Evolutionary conservation across 1,140 invertebrate genomes (phyloP).

Genomic region (Ips typographus): DNA sequence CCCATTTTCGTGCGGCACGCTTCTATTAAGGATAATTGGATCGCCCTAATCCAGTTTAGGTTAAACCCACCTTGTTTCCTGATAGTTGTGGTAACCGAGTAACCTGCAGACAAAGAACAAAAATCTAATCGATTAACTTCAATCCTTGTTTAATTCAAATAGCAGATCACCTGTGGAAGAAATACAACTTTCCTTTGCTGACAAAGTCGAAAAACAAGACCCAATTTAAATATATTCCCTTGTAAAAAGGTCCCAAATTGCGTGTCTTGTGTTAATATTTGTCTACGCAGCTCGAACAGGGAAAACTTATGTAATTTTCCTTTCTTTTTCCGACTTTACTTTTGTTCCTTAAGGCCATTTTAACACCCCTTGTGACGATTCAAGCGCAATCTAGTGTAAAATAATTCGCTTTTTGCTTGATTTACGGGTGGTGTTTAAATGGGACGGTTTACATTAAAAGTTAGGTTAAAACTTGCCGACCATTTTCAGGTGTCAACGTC

Average conservation of each 20-base stretch:
- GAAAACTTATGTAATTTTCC: slow-evolving; percentile 34
- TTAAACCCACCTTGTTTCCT: slow-evolving; percentile 21
- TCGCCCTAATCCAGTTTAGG: slow-evolving; percentile 24
- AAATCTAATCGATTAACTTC: background rate
- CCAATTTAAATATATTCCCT: slow-evolving; percentile 33
- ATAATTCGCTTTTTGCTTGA: slow-evolving; percentile 16
- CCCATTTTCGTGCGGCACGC: slow-evolving; percentile 22
- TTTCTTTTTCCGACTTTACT: slow-evolving; percentile 26
- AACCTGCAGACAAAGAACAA: background rate
- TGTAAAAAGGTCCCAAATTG: slow-evolving; percentile 32
- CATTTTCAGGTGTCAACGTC: too few species aligned
- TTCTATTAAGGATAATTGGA: slow-evolving; percentile 26
- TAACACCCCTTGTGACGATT: slow-evolving; percentile 24
- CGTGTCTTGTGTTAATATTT: slow-evolving; percentile 36
- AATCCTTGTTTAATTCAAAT: background rate
- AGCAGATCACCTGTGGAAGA: background rate
- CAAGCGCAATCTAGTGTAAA: slow-evolving; percentile 24
- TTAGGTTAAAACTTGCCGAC: too few species aligned
- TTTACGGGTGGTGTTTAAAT: too few species aligned
- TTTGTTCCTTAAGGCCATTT: slow-evolving; percentile 20
- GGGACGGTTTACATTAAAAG: too few species aligned
- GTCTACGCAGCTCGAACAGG: slow-evolving; percentile 27
- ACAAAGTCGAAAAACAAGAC: slow-evolving; percentile 11
- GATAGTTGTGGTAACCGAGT: slow-evolving; percentile 3
- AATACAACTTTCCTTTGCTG: slow-evolving; percentile 1